Percentiles rank a stretch among this genome's conserved stretches.
These are phyloP conservation scores for Crotalus helleri DNA, from an alignment of 2,113 vertebrate species.

Conservation along the genomic window DNA sequence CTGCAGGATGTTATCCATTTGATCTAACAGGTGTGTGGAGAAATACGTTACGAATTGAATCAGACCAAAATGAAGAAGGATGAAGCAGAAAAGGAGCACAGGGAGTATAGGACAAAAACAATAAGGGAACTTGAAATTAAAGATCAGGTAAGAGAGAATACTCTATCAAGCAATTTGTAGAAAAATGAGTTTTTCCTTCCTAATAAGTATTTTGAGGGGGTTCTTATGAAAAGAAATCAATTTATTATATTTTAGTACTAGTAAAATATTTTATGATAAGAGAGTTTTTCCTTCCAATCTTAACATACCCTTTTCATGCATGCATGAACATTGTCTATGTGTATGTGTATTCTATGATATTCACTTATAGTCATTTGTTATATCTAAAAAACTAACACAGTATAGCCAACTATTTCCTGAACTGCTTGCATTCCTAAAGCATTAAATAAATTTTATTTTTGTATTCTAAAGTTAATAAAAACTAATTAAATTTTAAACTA, in stretches of 20 bases:
- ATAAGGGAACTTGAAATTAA: conserved; percentile 81
- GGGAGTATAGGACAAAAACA: conserved; percentile 81
- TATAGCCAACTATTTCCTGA: background rate
- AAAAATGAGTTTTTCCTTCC: conserved; percentile 52
- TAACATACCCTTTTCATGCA: conserved; percentile 51
- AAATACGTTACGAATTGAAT: conserved; percentile 86
- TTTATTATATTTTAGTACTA: conserved; percentile 40
- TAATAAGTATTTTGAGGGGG: conserved; percentile 43
- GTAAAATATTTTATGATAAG: conserved; percentile 58
- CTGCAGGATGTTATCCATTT: conserved; percentile 61
- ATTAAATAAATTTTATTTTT: conserved; percentile 18
- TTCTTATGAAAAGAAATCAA: conserved; percentile 56
- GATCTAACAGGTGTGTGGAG: conserved; percentile 84
- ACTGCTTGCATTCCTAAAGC: background rate
- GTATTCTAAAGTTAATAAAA: conserved; percentile 48
- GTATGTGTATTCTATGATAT: conserved; percentile 19
- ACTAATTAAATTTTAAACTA: conserved; percentile 48
- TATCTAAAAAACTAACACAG: conserved; percentile 44
- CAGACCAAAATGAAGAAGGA: conserved; percentile 86
- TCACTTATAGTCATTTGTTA: conserved; percentile 24
- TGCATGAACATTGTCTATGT: conserved; percentile 21
- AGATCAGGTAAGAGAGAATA: conserved; percentile 80
- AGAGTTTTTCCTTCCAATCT: conserved; percentile 52
- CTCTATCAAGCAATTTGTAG: conserved; percentile 56
- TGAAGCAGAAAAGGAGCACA: conserved; percentile 87